These are phyloP conservation scores for Zoanthus solanderi DNA, from an alignment of 92 coral and sea anemone genomes.

Conservation along the genomic window DNA sequence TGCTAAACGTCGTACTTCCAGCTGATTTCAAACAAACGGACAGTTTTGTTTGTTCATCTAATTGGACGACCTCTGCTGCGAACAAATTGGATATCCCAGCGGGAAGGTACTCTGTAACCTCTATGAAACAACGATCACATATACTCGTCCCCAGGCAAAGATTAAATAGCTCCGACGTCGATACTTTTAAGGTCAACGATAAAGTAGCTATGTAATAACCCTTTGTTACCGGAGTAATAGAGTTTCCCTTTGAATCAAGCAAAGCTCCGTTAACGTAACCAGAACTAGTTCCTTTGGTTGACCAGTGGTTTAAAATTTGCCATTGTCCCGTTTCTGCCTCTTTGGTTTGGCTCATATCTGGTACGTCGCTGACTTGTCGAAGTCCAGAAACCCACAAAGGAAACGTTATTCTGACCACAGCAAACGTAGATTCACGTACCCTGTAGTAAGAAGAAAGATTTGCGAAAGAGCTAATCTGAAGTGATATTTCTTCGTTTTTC, in stretches of 20 bases:
- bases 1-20: slow-evolving; percentile 1
- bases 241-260: slow-evolving; percentile 10
- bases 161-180: not conserved
- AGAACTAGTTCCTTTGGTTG: slow-evolving; percentile 33
- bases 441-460: not conserved
- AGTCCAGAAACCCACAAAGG: slow-evolving; percentile 7
- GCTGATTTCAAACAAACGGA: slow-evolving; percentile 23
- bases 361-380: slow-evolving; percentile 16
- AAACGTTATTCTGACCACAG: slow-evolving; percentile 25
- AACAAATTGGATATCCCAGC: slow-evolving; percentile 22
- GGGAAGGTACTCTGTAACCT: not conserved
- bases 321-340: slow-evolving; percentile 28
- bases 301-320: slow-evolving; percentile 12
- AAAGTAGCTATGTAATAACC: slow-evolving; percentile 31
- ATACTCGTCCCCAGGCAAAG: slow-evolving; percentile 1
- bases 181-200: slow-evolving; percentile 2
- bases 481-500: slow-evolving; percentile 10
- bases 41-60: not conserved
- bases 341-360: not conserved
- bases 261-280: slow-evolving; percentile 21
- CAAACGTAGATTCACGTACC: not conserved
- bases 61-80: slow-evolving; percentile 11
- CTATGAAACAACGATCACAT: slow-evolving; percentile 18
- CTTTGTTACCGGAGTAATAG: not conserved
- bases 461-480: not conserved